Evolutionary conservation across 2,888 invertebrate species (phyloP).

Genomic region (Meghimatium bilineatum): DNA sequence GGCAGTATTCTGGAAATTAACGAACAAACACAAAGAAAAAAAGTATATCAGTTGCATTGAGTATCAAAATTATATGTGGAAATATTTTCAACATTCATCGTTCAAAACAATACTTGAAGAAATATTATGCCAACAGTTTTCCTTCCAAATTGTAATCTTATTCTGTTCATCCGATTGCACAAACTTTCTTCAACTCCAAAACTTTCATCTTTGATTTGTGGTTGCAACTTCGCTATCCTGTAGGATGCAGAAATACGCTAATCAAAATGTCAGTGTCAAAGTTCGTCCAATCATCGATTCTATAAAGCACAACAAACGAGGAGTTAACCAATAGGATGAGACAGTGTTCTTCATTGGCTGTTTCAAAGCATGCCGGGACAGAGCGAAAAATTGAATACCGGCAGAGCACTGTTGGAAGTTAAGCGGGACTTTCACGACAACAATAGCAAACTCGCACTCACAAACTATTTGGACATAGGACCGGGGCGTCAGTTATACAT

Average conservation of each 20-base stretch:
- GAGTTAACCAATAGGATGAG: background rate
- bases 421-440: background rate
- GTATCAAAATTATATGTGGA: too few relatives aligned
- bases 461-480: background rate
- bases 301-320: constrained; percentile 25
- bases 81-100: too few relatives aligned
- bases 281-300: constrained; percentile 14
- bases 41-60: too few relatives aligned
- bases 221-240: background rate
- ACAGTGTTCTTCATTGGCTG: background rate
- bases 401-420: constrained; percentile 6
- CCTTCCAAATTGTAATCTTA: too few relatives aligned
- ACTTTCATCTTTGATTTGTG: background rate
- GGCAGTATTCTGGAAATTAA: too few relatives aligned
- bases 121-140: too few relatives aligned
- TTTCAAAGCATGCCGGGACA: constrained; percentile 7
- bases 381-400: constrained; percentile 8
- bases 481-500: constrained; percentile 35
- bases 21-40: too few relatives aligned
- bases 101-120: too few relatives aligned
- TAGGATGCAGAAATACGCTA: background rate
- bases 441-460: constrained; percentile 10
- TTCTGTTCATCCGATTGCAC: background rate
- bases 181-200: background rate
- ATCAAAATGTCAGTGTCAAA: constrained; percentile 6